These are phyloP conservation scores for Notarius lentiginosus DNA, from an alignment of 2,113 vertebrate species.

Conservation along the genomic window DNA sequence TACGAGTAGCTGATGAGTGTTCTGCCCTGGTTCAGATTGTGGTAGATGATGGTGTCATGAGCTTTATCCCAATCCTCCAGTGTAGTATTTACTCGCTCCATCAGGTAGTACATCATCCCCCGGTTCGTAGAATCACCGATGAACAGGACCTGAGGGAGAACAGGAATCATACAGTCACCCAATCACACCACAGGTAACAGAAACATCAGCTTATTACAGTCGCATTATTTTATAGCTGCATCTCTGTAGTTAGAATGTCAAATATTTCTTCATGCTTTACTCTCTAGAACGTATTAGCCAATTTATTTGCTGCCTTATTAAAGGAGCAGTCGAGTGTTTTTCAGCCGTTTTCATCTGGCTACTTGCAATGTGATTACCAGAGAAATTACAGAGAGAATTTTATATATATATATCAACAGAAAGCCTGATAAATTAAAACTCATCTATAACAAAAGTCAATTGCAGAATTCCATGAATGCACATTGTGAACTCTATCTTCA, in stretches of 20 bases:
- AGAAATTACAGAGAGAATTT: background rate
- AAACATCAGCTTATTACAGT: background rate
- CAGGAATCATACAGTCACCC: background rate
- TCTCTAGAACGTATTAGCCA: background rate
- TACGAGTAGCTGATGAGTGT: slow-evolving; percentile 89
- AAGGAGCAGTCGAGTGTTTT: background rate
- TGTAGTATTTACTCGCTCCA: slow-evolving; percentile 87
- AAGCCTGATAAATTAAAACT: background rate
- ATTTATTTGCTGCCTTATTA: background rate
- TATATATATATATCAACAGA: background rate
- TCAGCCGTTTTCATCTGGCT: background rate
- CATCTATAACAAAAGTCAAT: background rate
- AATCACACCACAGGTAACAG: background rate
- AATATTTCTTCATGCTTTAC: background rate
- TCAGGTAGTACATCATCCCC: slow-evolving; percentile 96
- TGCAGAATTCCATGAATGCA: background rate
- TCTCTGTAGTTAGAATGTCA: background rate
- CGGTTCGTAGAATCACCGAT: slow-evolving; percentile 96
- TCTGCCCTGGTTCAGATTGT: slow-evolving; percentile 81
- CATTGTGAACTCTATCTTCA: background rate
- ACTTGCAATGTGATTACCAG: background rate
- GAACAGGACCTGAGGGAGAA: slow-evolving; percentile 81
- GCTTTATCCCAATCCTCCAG: slow-evolving; percentile 89
- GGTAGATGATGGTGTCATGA: slow-evolving; percentile 82
- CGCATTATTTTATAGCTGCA: background rate